Evolutionary conservation across 2,113 vertebrate species (phyloP).

Genomic region (Hyla sarda): DNA sequence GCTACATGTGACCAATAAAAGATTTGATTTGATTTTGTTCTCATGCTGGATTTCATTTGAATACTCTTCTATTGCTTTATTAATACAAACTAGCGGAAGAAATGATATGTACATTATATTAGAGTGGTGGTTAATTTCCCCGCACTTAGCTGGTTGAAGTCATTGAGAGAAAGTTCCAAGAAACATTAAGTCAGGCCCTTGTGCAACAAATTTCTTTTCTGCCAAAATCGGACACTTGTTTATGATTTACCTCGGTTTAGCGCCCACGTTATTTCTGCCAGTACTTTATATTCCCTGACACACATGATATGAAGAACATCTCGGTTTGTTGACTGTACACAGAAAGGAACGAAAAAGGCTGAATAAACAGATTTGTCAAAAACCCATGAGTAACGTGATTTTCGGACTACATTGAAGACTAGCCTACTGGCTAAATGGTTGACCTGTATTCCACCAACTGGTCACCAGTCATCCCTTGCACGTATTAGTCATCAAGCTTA

Average conservation of each 20-base stretch:
- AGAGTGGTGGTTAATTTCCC: background rate
- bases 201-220: background rate
- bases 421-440: too few relatives aligned
- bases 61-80: too few relatives aligned
- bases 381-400: background rate
- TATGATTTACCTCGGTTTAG: background rate
- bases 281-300: background rate
- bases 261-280: background rate
- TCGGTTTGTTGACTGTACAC: background rate
- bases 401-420: background rate
- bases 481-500: background rate
- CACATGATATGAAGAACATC: background rate
- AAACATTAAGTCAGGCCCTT: background rate
- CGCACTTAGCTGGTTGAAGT: background rate
- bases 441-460: too few relatives aligned
- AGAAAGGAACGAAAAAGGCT: slow-evolving; percentile 3
- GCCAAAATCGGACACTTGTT: background rate
- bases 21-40: too few relatives aligned
- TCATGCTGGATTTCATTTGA: too few relatives aligned
- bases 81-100: background rate
- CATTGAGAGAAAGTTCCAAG: background rate
- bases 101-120: background rate
- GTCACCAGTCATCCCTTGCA: background rate
- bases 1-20: too few relatives aligned
- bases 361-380: background rate